These are phyloP conservation scores for Ctenosaura bakeri DNA, from an alignment of 2,797 vertebrate species.

Conservation along the genomic window DNA sequence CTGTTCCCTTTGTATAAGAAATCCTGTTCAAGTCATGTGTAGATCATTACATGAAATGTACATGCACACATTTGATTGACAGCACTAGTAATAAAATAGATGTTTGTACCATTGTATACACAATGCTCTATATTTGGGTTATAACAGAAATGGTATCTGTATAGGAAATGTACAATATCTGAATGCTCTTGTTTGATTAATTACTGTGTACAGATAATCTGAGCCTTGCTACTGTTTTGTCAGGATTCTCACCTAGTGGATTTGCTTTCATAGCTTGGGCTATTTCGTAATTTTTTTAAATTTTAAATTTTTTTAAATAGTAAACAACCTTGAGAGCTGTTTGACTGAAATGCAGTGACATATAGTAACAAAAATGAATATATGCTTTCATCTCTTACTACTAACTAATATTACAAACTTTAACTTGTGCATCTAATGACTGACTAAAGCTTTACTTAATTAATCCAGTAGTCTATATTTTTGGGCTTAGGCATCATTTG, in stretches of 20 bases:
- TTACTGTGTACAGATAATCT: neutral
- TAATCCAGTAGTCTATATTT: neutral
- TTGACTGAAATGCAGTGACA: neutral
- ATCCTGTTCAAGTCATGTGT: neutral
- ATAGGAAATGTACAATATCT: neutral
- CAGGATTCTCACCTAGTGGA: neutral
- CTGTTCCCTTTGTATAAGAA: neutral
- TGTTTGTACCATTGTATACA: neutral
- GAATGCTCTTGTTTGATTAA: neutral
- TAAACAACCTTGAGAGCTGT: neutral
- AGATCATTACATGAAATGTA: neutral
- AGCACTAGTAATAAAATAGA: neutral
- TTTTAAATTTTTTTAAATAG: neutral
- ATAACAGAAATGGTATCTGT: neutral
- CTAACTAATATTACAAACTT: neutral
- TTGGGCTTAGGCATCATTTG: neutral
- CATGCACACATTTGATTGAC: neutral
- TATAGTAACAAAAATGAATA: neutral
- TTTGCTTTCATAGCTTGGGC: neutral
- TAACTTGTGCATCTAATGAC: neutral
- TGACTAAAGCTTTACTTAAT: neutral
- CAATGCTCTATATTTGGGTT: neutral
- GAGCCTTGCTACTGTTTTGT: neutral
- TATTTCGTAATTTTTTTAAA: neutral
- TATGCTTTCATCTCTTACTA: neutral